Evolutionary conservation across 2,797 vertebrate species (phyloP), one percentile per base, ranked within the genome.

Genomic region (Nyctibius grandis): DNA sequence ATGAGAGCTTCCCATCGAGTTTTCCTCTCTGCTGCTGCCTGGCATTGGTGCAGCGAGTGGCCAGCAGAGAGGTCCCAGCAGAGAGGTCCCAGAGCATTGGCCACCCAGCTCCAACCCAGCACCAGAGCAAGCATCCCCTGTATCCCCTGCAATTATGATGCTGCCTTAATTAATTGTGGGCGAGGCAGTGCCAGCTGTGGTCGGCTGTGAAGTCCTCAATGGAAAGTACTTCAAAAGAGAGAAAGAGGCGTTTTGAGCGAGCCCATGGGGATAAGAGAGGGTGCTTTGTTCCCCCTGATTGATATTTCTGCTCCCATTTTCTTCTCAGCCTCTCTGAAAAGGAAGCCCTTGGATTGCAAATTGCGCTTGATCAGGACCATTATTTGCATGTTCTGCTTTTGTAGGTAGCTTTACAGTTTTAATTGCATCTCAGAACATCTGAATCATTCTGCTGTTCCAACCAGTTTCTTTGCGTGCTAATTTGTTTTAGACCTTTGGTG

Each of bases 401-500:
- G 15, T 16, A 40, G 82, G 82, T 73, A 60, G 34, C 16, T 74
- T 77, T 72, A 33, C 51, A 11, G 10, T 51, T 96, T 59, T 85
- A 81, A 95, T 89, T 44, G 59, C 73, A 74, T 3, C 51, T 73
- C 87, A 72, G 79, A 80, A 47, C 82, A 3, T 2, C 64, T 36
- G 56, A 76, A 26, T 56, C 8, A 6, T 67, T 76, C 82, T 17
- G 2, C 79, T 53, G 51, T 81, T 76, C 76, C 91, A 38, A 20
- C 26, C 40, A 7, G 19, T 89, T 96, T 93, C 89, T 89, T 83
- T 20, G 4, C 20, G 40, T 15, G 28, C 87, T 96, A 50, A 95
- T 96, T 87, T 96, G 96, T 91, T 97, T 95, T 77, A 96, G 81
- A 79, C 60, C 77, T 93, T 91, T 0, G 19, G 79, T 33, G 38